A percentile compares a stretch with the other conserved stretches of the same genome.
Conservation (phyloP, 2,113 vertebrate species). For the Pachypanchax playfairii region DNA sequence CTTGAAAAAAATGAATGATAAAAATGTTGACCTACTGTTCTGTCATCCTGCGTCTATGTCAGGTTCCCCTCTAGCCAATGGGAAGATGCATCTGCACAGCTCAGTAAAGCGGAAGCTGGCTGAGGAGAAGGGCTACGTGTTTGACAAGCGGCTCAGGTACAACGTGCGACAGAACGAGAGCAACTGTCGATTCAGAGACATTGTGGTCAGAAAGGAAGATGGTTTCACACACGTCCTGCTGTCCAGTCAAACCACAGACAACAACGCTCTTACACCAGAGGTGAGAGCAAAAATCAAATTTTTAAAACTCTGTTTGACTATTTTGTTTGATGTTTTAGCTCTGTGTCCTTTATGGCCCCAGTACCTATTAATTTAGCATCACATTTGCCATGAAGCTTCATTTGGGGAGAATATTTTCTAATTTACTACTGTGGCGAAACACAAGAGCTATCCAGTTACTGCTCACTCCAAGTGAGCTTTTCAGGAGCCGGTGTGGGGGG, state of each 20-base stretch:
- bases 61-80: constrained; percentile 88
- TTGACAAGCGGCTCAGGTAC: constrained; percentile 96
- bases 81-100: constrained; percentile 86
- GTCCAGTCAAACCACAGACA: constrained; percentile 96
- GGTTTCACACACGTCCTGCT: constrained; percentile 96
- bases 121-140: constrained; percentile 92
- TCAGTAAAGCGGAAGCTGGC: constrained; percentile 91
- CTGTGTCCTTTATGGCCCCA: not conserved
- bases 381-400: constrained; percentile 9
- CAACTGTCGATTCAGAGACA: constrained; percentile 96
- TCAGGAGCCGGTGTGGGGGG: constrained; percentile 17
- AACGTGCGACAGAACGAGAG: constrained; percentile 95
- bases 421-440: constrained; percentile 24
- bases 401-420: constrained; percentile 15
- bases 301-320: not conserved
- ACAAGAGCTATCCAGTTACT: constrained; percentile 18
- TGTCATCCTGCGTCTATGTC: constrained; percentile 33
- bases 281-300: constrained; percentile 73
- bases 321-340: not conserved
- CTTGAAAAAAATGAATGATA: not conserved
- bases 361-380: not conserved
- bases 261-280: constrained; percentile 96
- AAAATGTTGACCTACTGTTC: constrained; percentile 12
- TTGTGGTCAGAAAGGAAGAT: constrained; percentile 97
- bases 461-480: constrained; percentile 38